Percentiles rank a stretch among this genome's conserved stretches.
Conservation (phyloP, 2,888 invertebrate genomes). For the Hartigia nigra region DNA sequence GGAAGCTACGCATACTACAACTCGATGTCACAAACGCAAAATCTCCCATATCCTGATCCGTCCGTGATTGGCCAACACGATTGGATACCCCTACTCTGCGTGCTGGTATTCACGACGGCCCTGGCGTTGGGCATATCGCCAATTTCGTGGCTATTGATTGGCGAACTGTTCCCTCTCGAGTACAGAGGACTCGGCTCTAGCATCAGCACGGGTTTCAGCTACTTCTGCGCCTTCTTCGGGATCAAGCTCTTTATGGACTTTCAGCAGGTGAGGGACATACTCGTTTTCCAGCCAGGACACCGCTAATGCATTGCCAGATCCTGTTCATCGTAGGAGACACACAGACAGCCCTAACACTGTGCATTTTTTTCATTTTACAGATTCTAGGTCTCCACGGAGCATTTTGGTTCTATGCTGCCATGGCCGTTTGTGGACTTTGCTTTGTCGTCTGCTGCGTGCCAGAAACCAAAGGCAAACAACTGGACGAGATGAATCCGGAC, state of each 20-base stretch:
- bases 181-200: constrained; percentile 89
- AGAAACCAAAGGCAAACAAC: constrained; percentile 89
- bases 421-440: constrained; percentile 83
- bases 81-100: constrained; percentile 86
- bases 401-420: constrained; percentile 88
- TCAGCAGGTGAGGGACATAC: constrained; percentile 65
- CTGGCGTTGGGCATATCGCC: constrained; percentile 91
- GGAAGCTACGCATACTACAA: constrained; percentile 88
- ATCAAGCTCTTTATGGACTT: constrained; percentile 90
- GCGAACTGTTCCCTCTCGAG: constrained; percentile 85
- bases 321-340: not conserved
- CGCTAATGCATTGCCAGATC: not conserved
- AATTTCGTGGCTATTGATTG: constrained; percentile 86
- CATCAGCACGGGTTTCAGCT: constrained; percentile 87
- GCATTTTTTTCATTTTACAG: constrained; percentile 56
- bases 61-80: constrained; percentile 73
- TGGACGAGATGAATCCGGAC: constrained; percentile 88
- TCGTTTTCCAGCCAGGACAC: not conserved
- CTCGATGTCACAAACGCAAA: constrained; percentile 56
- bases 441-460: constrained; percentile 90
- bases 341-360: not conserved
- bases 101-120: constrained; percentile 85
- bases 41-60: constrained; percentile 45
- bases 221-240: constrained; percentile 86
- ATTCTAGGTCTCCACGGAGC: constrained; percentile 83